Conservation (phyloP, 2,797 vertebrate species). For the Falco cherrug region DNA sequence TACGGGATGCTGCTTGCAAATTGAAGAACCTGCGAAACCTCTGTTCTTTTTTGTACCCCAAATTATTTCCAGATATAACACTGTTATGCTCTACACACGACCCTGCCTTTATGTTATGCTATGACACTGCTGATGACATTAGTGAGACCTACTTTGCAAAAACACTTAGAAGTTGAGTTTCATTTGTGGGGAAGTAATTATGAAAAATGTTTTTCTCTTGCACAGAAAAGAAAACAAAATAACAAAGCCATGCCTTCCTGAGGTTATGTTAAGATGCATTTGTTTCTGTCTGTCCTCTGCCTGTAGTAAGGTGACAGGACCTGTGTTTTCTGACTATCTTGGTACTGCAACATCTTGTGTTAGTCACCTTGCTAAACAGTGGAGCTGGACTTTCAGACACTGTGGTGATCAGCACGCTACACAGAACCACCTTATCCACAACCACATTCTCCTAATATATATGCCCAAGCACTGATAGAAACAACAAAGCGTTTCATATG, state of each 20-base stretch:
- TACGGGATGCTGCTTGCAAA: background rate
- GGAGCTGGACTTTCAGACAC: background rate
- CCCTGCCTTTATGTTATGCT: background rate
- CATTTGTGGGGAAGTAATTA: background rate
- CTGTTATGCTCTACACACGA: background rate
- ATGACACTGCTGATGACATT: background rate
- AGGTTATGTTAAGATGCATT: background rate
- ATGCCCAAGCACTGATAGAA: background rate
- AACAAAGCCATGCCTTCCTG: background rate
- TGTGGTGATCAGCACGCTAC: background rate
- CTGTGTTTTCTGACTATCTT: background rate
- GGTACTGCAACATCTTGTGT: background rate
- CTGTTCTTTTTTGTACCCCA: background rate
- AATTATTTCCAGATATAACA: background rate
- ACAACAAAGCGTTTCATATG: background rate
- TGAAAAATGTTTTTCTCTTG: background rate
- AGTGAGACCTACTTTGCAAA: background rate
- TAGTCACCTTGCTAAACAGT: background rate
- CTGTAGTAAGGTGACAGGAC: background rate
- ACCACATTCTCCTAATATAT: background rate
- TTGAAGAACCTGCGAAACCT: slow-evolving; percentile 1
- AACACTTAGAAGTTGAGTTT: background rate
- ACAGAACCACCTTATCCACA: background rate
- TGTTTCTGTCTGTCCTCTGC: background rate
- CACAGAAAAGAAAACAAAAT: background rate